phyloP scores from a whole-genome alignment of 2,888 invertebrate genomes.

The Rugalucina vietnamica region DNA sequence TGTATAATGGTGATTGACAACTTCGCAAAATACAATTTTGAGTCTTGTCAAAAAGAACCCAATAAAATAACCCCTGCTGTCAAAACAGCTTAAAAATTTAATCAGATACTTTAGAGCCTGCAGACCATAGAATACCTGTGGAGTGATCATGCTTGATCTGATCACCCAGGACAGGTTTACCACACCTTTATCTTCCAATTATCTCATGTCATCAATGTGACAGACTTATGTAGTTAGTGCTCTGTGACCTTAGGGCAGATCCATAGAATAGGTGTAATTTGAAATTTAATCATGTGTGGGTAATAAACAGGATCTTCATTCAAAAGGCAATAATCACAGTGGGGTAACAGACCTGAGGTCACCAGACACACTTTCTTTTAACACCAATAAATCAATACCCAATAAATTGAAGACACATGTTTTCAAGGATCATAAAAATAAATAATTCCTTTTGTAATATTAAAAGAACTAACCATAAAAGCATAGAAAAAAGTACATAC shows the following conservation, averaged over 20 bases:
- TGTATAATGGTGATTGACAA: no score
- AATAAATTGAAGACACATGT: no score
- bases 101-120: not conserved
- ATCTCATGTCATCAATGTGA: not conserved
- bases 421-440: no score
- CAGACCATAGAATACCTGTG: not conserved
- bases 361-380: not conserved
- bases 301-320: not conserved
- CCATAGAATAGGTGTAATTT: not conserved
- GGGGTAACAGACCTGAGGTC: not conserved
- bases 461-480: no score
- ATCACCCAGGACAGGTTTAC: not conserved
- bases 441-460: no score
- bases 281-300: not conserved
- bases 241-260: not conserved
- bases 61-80: not conserved
- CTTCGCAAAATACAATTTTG: no score
- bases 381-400: no score
- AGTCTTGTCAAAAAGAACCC: no score
- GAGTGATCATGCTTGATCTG: not conserved
- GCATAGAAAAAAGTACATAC: no score
- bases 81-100: not conserved
- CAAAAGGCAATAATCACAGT: constrained; percentile 11
- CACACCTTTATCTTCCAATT: not conserved
- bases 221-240: not conserved